Evolutionary conservation across 2,113 vertebrate species (phyloP).

Genomic region (Sterna hirundo): DNA sequence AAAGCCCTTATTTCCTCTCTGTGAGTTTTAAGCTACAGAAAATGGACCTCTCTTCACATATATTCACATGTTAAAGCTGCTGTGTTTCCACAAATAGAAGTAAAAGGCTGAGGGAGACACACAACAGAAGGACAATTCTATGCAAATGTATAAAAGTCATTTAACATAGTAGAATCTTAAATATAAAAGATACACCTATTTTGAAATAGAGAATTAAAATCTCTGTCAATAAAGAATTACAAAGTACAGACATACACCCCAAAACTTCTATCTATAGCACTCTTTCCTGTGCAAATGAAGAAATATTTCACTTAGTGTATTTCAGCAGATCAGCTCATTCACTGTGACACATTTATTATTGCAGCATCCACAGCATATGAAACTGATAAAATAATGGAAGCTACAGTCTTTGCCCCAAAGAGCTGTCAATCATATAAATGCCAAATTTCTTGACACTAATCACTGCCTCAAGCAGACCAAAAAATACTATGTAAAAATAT

Average conservation of each 20-base stretch:
- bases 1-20: slow-evolving; percentile 23
- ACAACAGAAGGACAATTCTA: background rate
- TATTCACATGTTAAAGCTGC: background rate
- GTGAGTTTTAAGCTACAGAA: slow-evolving; percentile 7
- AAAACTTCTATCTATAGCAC: background rate
- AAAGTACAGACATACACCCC: background rate
- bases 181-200: background rate
- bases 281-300: accelerated
- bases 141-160: background rate
- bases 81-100: background rate
- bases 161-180: background rate
- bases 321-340: background rate
- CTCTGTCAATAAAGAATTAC: background rate
- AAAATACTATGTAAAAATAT: background rate
- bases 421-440: background rate
- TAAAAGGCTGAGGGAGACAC: background rate
- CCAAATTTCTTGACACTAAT: background rate
- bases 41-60: background rate
- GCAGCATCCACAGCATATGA: background rate
- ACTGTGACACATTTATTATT: background rate
- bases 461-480: background rate
- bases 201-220: background rate
- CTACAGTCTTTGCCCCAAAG: background rate
- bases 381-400: background rate
- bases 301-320: background rate